Conservation (phyloP, 1,140 invertebrate genomes). For the Polypedilum pembai region DNA sequence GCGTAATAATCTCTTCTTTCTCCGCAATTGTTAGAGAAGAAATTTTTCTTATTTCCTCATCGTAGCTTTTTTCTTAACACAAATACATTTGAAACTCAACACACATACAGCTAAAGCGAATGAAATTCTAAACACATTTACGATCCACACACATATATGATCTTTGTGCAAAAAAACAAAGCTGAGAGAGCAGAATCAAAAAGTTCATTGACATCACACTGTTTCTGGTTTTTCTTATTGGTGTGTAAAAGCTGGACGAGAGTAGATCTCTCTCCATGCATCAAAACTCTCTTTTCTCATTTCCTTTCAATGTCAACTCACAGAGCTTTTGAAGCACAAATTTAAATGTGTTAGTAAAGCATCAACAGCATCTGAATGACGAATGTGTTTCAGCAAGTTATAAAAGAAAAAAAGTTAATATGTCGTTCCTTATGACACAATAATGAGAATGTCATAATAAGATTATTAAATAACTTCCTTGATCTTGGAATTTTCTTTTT, state of each 20-base stretch:
- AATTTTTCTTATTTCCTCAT: neutral
- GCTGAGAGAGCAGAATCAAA: neutral
- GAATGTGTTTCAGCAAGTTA: no score
- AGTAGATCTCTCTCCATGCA: neutral
- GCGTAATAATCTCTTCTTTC: constrained; percentile 23
- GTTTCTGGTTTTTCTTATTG: constrained; percentile 9
- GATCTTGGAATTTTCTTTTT: neutral
- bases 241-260: neutral
- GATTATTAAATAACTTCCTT: neutral
- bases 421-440: constrained; percentile 22
- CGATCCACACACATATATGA: neutral
- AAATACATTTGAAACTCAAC: neutral
- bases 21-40: neutral
- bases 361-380: neutral
- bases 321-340: neutral
- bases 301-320: neutral
- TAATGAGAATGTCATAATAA: constrained; percentile 24
- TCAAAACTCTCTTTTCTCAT: neutral
- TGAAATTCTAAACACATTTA: neutral
- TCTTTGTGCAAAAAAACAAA: neutral
- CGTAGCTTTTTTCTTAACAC: neutral
- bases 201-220: constrained; percentile 10
- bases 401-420: neutral
- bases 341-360: neutral
- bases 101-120: neutral